These are phyloP conservation scores for Microvelia longipes DNA, from an alignment of 1,140 invertebrate species.

Conservation along the genomic window DNA sequence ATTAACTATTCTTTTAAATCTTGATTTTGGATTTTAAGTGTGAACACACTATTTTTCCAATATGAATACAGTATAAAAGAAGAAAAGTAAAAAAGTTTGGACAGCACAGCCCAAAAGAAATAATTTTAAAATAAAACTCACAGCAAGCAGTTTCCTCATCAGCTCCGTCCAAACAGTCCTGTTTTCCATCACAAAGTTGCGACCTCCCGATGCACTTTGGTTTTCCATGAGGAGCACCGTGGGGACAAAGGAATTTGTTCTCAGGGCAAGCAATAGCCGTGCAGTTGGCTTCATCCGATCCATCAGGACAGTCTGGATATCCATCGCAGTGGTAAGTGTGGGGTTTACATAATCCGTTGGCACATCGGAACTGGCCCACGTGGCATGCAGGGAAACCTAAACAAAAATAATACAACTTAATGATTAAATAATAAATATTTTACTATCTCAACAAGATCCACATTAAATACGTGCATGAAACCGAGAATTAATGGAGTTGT, in stretches of 20 bases:
- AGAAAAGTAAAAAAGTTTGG: no score
- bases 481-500: no score
- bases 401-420: constrained; percentile 5
- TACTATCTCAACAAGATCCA: no score
- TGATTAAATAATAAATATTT: background rate
- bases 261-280: constrained; percentile 75
- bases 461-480: no score
- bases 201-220: constrained; percentile 75
- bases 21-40: no score
- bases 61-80: no score
- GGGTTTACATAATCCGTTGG: constrained; percentile 84
- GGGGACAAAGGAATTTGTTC: constrained; percentile 80
- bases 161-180: constrained; percentile 75
- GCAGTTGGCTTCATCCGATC: constrained; percentile 79
- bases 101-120: no score
- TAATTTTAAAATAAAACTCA: constrained; percentile 45
- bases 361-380: constrained; percentile 79
- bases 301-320: constrained; percentile 69
- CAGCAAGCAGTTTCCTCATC: constrained; percentile 81
- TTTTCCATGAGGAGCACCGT: constrained; percentile 45
- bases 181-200: constrained; percentile 76
- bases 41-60: no score
- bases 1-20: no score
- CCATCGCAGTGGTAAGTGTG: constrained; percentile 65
- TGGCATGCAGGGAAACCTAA: constrained; percentile 79